Conservation (phyloP, 2,888 invertebrate species). For the Cerastoderma edule region DNA sequence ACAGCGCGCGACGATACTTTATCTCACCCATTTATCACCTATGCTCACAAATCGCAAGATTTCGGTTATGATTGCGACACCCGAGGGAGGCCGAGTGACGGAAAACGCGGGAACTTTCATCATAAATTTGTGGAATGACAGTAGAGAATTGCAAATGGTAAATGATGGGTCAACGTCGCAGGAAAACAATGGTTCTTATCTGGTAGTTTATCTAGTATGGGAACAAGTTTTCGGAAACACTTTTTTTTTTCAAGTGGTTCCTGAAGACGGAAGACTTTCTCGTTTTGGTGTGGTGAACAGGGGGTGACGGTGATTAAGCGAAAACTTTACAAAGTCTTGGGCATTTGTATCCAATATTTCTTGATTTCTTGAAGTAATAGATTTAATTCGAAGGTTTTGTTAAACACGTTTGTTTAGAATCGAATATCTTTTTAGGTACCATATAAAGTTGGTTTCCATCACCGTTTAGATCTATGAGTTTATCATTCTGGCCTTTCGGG, state of each 20-base stretch:
- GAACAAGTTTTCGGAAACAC: constrained; percentile 35
- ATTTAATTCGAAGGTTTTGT: too few relatives aligned
- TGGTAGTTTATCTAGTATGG: constrained; percentile 49
- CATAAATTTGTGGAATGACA: constrained; percentile 65
- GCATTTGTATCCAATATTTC: too few relatives aligned
- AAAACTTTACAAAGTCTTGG: neutral
- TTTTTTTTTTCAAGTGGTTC: constrained; percentile 12
- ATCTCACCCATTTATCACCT: constrained; percentile 63
- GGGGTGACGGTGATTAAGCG: constrained; percentile 2
- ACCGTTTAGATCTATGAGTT: too few relatives aligned
- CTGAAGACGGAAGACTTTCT: constrained; percentile 11
- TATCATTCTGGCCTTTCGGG: too few relatives aligned
- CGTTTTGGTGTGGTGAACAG: constrained; percentile 13
- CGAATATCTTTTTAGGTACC: too few relatives aligned
- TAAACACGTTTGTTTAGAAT: too few relatives aligned
- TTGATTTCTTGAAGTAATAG: too few relatives aligned
- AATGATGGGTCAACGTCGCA: constrained; percentile 58
- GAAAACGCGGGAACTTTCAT: constrained; percentile 62
- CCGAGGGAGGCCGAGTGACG: constrained; percentile 39
- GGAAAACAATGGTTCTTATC: constrained; percentile 57
- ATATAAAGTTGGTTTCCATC: too few relatives aligned
- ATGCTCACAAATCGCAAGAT: constrained; percentile 48
- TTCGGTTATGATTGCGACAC: constrained; percentile 46
- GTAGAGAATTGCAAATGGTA: constrained; percentile 62
- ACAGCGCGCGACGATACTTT: too few relatives aligned